These are phyloP conservation scores for Athalia cordata DNA, from an alignment of 2,888 invertebrate genomes.

Conservation along the genomic window DNA sequence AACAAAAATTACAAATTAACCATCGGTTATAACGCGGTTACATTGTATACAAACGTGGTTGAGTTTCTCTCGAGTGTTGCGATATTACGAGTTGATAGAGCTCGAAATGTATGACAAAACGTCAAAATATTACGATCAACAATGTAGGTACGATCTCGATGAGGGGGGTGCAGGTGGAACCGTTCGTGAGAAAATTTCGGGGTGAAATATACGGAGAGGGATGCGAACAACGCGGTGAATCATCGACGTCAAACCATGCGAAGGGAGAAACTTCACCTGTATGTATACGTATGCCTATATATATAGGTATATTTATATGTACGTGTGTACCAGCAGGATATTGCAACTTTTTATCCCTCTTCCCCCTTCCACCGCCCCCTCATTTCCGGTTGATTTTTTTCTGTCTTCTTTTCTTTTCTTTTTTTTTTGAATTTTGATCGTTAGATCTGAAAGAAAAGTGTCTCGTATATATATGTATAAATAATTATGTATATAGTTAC, in stretches of 20 bases:
- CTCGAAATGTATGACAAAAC: constrained; percentile 28
- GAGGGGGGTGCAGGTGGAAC: background rate
- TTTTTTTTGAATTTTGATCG: background rate
- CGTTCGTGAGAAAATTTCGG: constrained; percentile 20
- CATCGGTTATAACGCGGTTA: background rate
- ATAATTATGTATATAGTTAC: too few relatives aligned
- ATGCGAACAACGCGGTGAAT: constrained; percentile 12
- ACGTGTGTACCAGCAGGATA: constrained; percentile 24
- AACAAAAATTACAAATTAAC: constrained; percentile 13
- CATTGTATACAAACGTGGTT: background rate
- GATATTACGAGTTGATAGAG: background rate
- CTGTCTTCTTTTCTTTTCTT: background rate
- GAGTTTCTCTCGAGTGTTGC: constrained; percentile 3
- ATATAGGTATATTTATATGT: too few relatives aligned
- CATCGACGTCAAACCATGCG: background rate
- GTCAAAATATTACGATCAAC: constrained; percentile 17
- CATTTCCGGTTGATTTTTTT: constrained; percentile 18
- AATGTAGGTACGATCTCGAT: background rate
- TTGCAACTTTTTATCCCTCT: constrained; percentile 23
- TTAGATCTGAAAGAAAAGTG: background rate
- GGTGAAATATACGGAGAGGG: background rate
- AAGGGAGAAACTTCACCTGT: background rate
- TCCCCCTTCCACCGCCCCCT: background rate
- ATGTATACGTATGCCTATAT: too few relatives aligned
- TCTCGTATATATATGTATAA: too few relatives aligned